Percentiles rank a stretch among this genome's conserved stretches.
Evolutionary conservation across 2,888 invertebrate species (phyloP).

Genomic region (Leistus spinibarbis): DNA sequence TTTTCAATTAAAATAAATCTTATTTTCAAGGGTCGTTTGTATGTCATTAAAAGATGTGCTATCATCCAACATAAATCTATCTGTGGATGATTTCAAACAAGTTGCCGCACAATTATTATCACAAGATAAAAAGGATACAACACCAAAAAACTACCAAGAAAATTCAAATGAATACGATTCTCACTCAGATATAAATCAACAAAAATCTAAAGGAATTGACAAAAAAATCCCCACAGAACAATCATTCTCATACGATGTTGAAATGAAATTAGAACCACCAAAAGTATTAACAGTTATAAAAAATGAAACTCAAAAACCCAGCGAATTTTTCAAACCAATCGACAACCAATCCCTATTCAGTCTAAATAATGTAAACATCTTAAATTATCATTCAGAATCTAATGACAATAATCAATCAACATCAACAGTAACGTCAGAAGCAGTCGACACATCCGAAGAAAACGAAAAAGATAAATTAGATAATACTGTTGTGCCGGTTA

Average conservation of each 20-base stretch:
- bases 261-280: slow-evolving; percentile 18
- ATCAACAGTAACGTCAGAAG: slow-evolving; percentile 15
- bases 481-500: slow-evolving; percentile 42
- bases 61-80: slow-evolving; percentile 57
- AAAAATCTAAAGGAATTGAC: neutral
- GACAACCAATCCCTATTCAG: neutral
- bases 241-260: slow-evolving; percentile 11
- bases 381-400: neutral
- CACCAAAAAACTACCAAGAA: neutral
- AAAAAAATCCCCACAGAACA: neutral
- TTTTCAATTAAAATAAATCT: slow-evolving; percentile 13
- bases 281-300: neutral
- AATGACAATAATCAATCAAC: neutral
- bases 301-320: neutral
- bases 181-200: neutral
- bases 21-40: slow-evolving; percentile 56
- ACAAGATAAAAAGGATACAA: slow-evolving; percentile 49
- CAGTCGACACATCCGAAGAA: slow-evolving; percentile 29
- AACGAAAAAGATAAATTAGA: slow-evolving; percentile 15
- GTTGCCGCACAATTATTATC: slow-evolving; percentile 57
- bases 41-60: slow-evolving; percentile 58
- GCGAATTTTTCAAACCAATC: neutral
- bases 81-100: slow-evolving; percentile 57
- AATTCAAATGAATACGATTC: neutral
- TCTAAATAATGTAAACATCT: neutral